Conservation (phyloP, 2,888 invertebrate genomes). For the Pedicia rivosa region DNA sequence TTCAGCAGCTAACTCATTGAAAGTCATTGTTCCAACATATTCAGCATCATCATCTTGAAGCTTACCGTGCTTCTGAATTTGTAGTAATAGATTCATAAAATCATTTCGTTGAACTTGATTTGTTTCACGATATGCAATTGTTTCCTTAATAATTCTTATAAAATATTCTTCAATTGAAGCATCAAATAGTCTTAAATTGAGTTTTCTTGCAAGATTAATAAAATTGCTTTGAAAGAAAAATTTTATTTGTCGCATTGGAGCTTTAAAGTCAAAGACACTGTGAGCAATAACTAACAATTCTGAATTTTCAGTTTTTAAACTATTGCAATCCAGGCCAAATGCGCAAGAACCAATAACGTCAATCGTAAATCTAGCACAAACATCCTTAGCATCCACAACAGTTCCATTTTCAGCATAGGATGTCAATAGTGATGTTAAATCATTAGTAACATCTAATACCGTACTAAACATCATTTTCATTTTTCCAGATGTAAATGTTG, state of each 20-base stretch:
- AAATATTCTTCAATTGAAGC: too few species aligned
- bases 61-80: too few species aligned
- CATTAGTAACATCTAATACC: constrained; percentile 18
- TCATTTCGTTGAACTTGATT: too few species aligned
- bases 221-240: too few species aligned
- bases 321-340: constrained; percentile 27
- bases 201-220: too few species aligned
- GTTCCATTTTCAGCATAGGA: constrained; percentile 6
- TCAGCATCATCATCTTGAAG: too few species aligned
- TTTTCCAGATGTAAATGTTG: constrained; percentile 34
- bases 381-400: constrained; percentile 24
- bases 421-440: constrained; percentile 15
- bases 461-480: constrained; percentile 32
- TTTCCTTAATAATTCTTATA: too few species aligned
- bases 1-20: too few species aligned
- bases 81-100: too few species aligned
- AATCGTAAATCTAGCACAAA: constrained; percentile 26
- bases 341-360: constrained; percentile 29
- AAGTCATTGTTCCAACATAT: too few species aligned
- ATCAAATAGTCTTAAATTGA: too few species aligned
- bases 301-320: constrained; percentile 23
- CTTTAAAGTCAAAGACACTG: constrained; percentile 14
- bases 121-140: too few species aligned
- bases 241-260: neutral
- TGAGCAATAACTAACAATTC: constrained; percentile 24